A percentile compares a stretch with the other conserved stretches of the same genome.
Conservation (phyloP, 2,888 invertebrate species). For the Drepana falcataria region DNA sequence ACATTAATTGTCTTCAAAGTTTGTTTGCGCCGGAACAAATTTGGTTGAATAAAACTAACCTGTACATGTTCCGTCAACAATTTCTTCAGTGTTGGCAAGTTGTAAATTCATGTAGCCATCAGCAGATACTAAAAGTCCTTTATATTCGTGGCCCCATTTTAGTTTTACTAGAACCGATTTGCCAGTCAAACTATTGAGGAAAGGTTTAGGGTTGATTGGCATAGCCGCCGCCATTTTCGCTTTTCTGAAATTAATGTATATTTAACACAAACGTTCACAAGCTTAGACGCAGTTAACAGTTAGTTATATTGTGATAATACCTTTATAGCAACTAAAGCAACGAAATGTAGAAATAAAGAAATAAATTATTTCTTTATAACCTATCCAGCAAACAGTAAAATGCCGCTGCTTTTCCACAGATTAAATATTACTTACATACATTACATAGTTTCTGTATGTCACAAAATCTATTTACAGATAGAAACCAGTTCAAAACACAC, state of each 20-base stretch:
- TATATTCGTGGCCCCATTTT: conserved; percentile 99
- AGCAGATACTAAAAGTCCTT: conserved; percentile 97
- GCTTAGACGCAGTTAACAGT: not conserved
- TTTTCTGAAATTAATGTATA: conserved; percentile 9
- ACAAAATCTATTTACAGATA: too few relatives aligned
- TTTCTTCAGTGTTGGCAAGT: conserved; percentile 98
- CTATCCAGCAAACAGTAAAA: conserved; percentile 2
- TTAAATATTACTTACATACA: too few relatives aligned
- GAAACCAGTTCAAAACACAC: too few relatives aligned
- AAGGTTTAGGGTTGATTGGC: conserved; percentile 99
- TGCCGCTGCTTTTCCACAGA: not conserved
- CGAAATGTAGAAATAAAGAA: not conserved
- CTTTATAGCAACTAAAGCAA: not conserved
- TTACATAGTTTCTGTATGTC: too few relatives aligned
- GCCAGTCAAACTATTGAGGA: conserved; percentile 97
- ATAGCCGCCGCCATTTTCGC: conserved; percentile 87
- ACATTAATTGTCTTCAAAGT: too few relatives aligned
- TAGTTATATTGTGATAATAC: not conserved
- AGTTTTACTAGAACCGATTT: conserved; percentile 98
- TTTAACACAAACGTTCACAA: too few relatives aligned
- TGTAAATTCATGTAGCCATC: conserved; percentile 99
- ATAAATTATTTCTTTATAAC: too few relatives aligned
- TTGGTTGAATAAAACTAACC: conserved; percentile 71
- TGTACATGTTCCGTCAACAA: conserved; percentile 93
- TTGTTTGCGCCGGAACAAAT: too few relatives aligned